Base-by-base conservation (phyloP, 2,113 vertebrate species). In the Taxidea taxus region DNA sequence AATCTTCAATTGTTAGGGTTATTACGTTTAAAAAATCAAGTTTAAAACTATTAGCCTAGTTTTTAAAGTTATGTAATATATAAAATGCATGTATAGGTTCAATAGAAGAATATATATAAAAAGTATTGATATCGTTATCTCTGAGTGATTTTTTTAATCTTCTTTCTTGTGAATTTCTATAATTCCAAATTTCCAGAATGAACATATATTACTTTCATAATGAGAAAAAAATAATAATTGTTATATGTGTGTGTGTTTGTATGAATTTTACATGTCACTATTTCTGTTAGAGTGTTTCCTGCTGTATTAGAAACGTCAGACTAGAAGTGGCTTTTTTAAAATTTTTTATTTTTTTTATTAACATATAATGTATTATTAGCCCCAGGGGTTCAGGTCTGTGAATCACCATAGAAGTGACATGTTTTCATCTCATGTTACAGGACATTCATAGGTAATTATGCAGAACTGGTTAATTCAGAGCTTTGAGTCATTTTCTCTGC, bases 111-210 rank as follows among this genome's bases (percentile, higher is more conserved):
- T 49, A 75, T 18, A 90, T 72, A 21, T 13, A 91, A 78, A 92
- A 92, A 14, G 7, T 85, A 5, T 82, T 82, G 54, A 95, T 60
- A 66, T 44, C n/a, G 1, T 90, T 96, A 87, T 68, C 42, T 51
- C 58, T 82, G 29, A n/a, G 10, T 87, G 14, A 64, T 47, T 37
- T 18, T 93, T 83, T 31, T 18, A n/a, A n/a, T 15, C 47, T 90
- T 87, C n/a, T 97, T 90, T 66, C 74, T 95, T 93, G n/a, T 97
- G 75, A 92, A 94, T 92, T 86, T 12, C 27, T 96, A 2, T 77
- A 86, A 85, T 80, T 93, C 34, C 18, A 93, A 91, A 95, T 54
- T 93, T 64, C 14, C 14, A 51, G 60, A 96, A 74, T 91, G 34
- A 87, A 91, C 7, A 47, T 70, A 93, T 37, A 64, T 25, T 93